These are phyloP conservation scores for Melanerpes aurifrons DNA, from an alignment of 2,113 vertebrate genomes.

Conservation along the genomic window DNA sequence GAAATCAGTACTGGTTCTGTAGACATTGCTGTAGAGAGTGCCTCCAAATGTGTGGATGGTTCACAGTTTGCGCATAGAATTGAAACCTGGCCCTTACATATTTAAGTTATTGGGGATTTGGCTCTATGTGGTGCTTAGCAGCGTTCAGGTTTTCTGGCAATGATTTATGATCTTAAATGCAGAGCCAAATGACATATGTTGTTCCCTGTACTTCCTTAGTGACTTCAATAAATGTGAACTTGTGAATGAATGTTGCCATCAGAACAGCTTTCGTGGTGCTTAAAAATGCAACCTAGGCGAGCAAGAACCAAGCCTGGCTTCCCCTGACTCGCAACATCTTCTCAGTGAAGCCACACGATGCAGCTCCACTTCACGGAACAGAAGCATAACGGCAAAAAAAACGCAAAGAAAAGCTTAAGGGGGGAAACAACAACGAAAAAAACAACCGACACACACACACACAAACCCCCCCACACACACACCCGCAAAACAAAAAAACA, in stretches of 20 bases:
- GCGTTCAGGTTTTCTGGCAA: background rate
- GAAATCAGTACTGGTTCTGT: background rate
- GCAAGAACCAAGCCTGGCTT: background rate
- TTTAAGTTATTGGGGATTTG: background rate
- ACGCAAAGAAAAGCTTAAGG: background rate
- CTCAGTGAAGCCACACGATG: background rate
- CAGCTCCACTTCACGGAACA: background rate
- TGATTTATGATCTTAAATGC: background rate
- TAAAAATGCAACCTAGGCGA: background rate
- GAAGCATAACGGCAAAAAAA: background rate
- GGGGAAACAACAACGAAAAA: background rate
- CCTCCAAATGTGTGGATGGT: background rate
- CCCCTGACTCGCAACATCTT: background rate
- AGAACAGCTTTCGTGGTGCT: constrained; percentile 8
- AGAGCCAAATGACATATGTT: background rate
- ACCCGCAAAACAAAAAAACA: background rate
- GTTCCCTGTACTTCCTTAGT: background rate
- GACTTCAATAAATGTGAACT: constrained; percentile 23
- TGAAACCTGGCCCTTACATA: background rate
- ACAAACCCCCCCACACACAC: no score
- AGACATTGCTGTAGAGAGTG: background rate
- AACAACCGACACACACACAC: no score
- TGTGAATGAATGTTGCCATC: constrained; percentile 45
- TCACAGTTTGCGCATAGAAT: background rate
- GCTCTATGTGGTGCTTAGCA: background rate